phyloP scores from a whole-genome alignment of 2,888 invertebrate genomes.

The Bombyx huttoni region DNA sequence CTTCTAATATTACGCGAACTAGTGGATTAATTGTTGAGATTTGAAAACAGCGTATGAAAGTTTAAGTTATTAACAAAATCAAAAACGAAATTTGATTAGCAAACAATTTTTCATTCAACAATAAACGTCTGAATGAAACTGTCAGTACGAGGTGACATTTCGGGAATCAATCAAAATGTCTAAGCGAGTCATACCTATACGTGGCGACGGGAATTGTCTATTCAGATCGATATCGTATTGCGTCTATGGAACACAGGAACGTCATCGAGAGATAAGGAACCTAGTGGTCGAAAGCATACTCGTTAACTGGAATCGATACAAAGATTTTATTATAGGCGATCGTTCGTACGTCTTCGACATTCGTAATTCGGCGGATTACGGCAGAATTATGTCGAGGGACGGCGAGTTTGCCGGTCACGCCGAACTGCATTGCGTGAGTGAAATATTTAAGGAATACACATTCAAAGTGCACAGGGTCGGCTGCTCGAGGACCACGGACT shows the following conservation, averaged over 20 bases:
- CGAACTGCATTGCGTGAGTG: conserved; percentile 48
- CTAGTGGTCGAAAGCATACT: conserved; percentile 44
- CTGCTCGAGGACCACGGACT: conserved; percentile 41
- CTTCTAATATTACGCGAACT: no score
- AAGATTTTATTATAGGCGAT: conserved; percentile 56
- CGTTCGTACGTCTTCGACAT: conserved; percentile 39
- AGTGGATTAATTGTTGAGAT: no score
- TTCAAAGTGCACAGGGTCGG: conserved; percentile 47
- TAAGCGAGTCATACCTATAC: conserved; percentile 37
- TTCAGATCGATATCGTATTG: conserved; percentile 52
- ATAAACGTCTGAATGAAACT: conserved; percentile 3
- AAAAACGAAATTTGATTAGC: background rate
- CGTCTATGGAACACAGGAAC: conserved; percentile 45
- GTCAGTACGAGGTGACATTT: conserved; percentile 6
- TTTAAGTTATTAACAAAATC: no score
- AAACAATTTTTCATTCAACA: conserved; percentile 1
- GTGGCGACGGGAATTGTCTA: conserved; percentile 56
- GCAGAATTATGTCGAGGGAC: conserved; percentile 41
- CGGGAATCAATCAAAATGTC: conserved; percentile 24
- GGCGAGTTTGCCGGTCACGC: conserved; percentile 60
- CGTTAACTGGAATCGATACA: conserved; percentile 46
- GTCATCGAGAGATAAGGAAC: conserved; percentile 44
- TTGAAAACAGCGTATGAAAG: no score
- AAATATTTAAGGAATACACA: conserved; percentile 40
- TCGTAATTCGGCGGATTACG: conserved; percentile 28